Base-by-base conservation (phyloP, 2,888 invertebrate genomes). In the Callinectes sapidus region DNA sequence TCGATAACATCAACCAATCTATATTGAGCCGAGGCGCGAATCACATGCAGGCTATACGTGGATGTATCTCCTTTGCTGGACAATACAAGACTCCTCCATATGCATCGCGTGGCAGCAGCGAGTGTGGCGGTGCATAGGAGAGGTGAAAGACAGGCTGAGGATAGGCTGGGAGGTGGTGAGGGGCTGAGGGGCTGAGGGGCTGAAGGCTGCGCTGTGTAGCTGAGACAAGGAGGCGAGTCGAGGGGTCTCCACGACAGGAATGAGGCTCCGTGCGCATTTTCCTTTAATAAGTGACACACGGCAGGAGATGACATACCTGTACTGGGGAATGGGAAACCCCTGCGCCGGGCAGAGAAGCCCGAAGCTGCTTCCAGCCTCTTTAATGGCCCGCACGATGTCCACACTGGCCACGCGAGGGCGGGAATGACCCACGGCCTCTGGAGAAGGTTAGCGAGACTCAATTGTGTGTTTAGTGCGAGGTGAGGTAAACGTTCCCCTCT, bases 341-440 rank as follows among this genome's bases (percentile, higher is more conserved):
- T 97, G 96, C 66, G 96, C 96, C 95, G 97, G 97, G 96, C 97
- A 97, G 95, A 97, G 97, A 95, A 97, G 96, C 95, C 97, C 97
- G 94, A 97, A 95, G 54, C 89, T 87, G 35, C 87, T n/a, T 42
- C 61, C 90, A 3, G 13, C 42, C 8, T 66, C 39, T 35, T 91
- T 88, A 18, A 55, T 87, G 66, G 92, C 89, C 39, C 94, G 71
- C 14, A 90, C 90, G 48, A 89, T 87, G 85, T 93, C 92, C 89
- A 91, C 92, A 55, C 94, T 91, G 90, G 95, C 93, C 77, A 95
- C 91, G 8, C 94, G 93, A 10, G 95, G 95, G 6, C 91, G 87
- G 14, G 94, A 94, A 87, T 92, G 92, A 32, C 94, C 94, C 32
- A 94, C 94, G 39, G 95, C 94, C 91, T 94, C 95, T 95, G 89